phyloP scores from a whole-genome alignment of 1,140 invertebrate genomes.

The Drosophila simulans region DNA sequence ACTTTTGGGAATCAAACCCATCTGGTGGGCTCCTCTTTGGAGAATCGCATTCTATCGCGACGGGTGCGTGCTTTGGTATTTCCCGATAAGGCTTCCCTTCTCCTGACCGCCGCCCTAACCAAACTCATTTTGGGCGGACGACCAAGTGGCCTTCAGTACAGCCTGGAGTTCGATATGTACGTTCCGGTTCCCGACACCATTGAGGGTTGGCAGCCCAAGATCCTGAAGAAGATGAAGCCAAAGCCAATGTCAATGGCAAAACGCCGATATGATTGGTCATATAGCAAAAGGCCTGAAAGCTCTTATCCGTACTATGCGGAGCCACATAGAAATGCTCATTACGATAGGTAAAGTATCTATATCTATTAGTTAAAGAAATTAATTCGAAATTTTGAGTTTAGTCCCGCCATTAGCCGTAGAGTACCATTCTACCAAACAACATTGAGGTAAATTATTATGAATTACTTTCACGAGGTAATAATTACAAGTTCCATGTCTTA shows the following conservation, averaged over 20 bases:
- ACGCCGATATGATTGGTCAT: constrained; percentile 47
- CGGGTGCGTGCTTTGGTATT: constrained; percentile 55
- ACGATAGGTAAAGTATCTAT: constrained; percentile 14
- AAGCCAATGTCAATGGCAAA: not conserved
- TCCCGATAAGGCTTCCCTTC: constrained; percentile 47
- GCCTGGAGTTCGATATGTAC: constrained; percentile 69
- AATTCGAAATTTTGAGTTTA: not conserved
- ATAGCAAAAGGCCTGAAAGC: not conserved
- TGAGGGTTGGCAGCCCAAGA: constrained; percentile 66
- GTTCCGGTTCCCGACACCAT: constrained; percentile 53
- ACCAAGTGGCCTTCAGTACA: constrained; percentile 65
- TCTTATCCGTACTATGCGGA: not conserved
- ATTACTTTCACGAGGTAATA: not conserved
- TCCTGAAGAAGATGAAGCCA: constrained; percentile 20
- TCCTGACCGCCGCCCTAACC: constrained; percentile 60
- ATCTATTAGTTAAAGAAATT: not conserved
- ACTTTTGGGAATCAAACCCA: constrained; percentile 11
- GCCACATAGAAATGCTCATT: constrained; percentile 1
- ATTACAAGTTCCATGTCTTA: not conserved
- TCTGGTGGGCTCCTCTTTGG: not conserved
- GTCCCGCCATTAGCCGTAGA: not conserved
- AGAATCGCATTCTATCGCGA: constrained; percentile 37
- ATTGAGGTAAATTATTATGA: not conserved
- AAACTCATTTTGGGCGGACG: constrained; percentile 64
- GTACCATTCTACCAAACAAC: not conserved